Evolutionary conservation across 2,888 invertebrate species (phyloP).

Genomic region (Campoplex capitator): DNA sequence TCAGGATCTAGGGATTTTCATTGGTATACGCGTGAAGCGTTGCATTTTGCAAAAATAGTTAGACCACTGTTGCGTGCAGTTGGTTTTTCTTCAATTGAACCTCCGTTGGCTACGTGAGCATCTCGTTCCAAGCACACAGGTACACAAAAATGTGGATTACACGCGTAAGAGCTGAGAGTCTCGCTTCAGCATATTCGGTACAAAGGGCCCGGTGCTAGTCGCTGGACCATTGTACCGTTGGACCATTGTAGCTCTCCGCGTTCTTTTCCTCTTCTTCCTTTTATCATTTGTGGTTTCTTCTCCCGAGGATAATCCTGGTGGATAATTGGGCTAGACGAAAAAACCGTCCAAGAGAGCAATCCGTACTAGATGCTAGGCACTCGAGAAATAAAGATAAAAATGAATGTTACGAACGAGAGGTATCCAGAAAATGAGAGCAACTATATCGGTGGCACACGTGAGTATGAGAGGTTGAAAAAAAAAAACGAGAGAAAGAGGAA

Average conservation of each 20-base stretch:
- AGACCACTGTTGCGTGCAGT: constrained; percentile 49
- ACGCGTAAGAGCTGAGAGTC: constrained; percentile 19
- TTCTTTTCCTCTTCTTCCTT: constrained; percentile 16
- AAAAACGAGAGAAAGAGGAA: constrained; percentile 33
- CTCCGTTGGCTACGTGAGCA: not conserved
- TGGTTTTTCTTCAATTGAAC: constrained; percentile 35
- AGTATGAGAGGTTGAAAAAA: constrained; percentile 27
- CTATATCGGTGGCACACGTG: constrained; percentile 12
- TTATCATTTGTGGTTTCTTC: constrained; percentile 30
- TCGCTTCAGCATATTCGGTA: constrained; percentile 50
- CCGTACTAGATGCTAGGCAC: constrained; percentile 26
- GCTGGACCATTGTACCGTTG: constrained; percentile 52
- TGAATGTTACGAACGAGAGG: constrained; percentile 33
- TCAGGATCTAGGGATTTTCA: constrained; percentile 51
- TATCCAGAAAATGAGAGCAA: constrained; percentile 56
- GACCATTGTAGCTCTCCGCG: constrained; percentile 27
- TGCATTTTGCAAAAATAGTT: constrained; percentile 24
- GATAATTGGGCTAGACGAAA: constrained; percentile 49
- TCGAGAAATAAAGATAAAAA: constrained; percentile 48
- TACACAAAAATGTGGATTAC: not conserved
- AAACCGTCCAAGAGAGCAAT: constrained; percentile 63
- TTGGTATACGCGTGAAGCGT: not conserved
- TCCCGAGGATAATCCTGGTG: constrained; percentile 41
- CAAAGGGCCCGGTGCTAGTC: constrained; percentile 79
- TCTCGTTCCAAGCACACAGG: not conserved